A percentile compares a stretch with the other conserved stretches of the same genome.
These are phyloP conservation scores for Dendronephthya gigantea DNA, from an alignment of 64 coral and sea anemone genomes.

Conservation along the genomic window DNA sequence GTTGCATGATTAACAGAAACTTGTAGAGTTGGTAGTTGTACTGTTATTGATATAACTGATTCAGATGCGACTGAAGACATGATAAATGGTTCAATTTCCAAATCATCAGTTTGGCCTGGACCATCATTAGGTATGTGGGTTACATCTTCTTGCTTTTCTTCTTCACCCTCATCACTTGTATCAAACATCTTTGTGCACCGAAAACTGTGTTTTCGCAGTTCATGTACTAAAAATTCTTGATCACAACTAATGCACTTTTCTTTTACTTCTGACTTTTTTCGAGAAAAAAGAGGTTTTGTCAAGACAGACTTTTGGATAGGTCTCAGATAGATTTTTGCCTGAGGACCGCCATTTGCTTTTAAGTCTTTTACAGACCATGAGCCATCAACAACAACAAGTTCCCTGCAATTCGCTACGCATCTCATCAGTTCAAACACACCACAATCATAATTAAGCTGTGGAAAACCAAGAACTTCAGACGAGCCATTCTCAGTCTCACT, in stretches of 20 bases:
- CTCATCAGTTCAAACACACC: neutral
- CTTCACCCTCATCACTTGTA: neutral
- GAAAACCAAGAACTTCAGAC: neutral
- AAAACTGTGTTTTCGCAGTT: neutral
- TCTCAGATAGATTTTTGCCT: slow-evolving; percentile 11
- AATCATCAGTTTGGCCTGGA: no score
- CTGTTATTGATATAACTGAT: neutral
- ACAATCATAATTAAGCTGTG: slow-evolving; percentile 12
- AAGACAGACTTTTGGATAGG: neutral
- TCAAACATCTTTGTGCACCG: neutral
- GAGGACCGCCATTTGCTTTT: neutral
- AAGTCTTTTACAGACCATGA: slow-evolving; percentile 1
- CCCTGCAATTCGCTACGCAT: neutral
- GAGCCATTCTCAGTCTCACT: neutral
- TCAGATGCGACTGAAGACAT: neutral
- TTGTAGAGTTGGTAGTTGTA: neutral
- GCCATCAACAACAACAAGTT: neutral
- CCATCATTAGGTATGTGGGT: no score
- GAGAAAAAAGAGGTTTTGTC: neutral
- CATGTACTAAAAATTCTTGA: neutral
- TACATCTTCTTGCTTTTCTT: no score
- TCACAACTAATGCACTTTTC: slow-evolving; percentile 9
- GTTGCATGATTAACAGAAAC: neutral
- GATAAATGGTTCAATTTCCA: neutral
- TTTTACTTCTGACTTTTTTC: neutral